These are phyloP conservation scores for Brotula barbata DNA, from an alignment of 2,797 vertebrate genomes.

Conservation along the genomic window DNA sequence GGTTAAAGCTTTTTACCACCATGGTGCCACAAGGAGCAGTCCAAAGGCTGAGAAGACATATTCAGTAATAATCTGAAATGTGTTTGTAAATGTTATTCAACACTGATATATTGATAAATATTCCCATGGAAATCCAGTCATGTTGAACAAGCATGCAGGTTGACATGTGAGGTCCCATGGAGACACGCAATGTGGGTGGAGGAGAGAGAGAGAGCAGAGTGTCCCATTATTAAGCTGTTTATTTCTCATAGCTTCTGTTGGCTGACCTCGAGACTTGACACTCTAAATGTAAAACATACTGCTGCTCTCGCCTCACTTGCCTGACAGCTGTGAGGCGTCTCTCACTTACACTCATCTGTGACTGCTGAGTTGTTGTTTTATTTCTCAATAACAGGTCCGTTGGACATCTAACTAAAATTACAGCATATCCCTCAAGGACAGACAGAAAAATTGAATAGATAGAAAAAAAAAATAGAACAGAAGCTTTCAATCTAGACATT, in stretches of 20 bases:
- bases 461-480: neutral
- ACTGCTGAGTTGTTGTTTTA: conserved; percentile 6
- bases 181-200: conserved; percentile 17
- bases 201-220: conserved; percentile 15
- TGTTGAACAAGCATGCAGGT: conserved; percentile 13
- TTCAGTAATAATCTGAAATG: conserved; percentile 28
- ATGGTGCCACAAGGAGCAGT: conserved; percentile 11
- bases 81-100: too few species aligned
- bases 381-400: conserved; percentile 6
- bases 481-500: neutral
- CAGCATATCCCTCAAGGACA: conserved; percentile 4
- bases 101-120: neutral
- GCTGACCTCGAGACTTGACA: conserved; percentile 34
- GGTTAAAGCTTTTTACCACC: conserved; percentile 16
- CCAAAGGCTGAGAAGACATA: conserved; percentile 13
- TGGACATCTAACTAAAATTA: conserved; percentile 5
- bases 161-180: conserved; percentile 18
- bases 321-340: conserved; percentile 12
- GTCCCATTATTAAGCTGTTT: conserved; percentile 46
- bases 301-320: conserved; percentile 6
- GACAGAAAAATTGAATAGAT: neutral
- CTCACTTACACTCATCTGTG: conserved; percentile 19
- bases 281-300: conserved; percentile 42
- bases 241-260: conserved; percentile 44
- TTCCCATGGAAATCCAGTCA: neutral